Conservation (phyloP, 2,797 vertebrate species). For the Xerus rutilus region DNA sequence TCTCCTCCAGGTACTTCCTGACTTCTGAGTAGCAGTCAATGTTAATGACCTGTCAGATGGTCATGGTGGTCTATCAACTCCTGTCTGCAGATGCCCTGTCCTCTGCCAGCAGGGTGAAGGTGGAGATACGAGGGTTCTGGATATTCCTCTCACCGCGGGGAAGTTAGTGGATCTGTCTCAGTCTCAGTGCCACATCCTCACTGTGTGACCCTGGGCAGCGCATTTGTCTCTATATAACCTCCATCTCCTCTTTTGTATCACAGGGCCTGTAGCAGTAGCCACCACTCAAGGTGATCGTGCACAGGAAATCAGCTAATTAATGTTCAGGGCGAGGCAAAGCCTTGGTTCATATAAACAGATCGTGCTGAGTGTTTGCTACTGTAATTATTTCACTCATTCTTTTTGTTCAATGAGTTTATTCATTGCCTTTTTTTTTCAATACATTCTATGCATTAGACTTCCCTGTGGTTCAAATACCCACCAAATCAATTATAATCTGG, state of each 20-base stretch:
- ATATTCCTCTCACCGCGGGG: background rate
- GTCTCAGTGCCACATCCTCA: background rate
- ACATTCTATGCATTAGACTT: conserved; percentile 9
- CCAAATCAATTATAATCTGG: background rate
- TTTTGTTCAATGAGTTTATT: conserved; percentile 51
- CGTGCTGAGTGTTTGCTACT: background rate
- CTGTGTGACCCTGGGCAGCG: background rate
- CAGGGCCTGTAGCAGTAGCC: background rate
- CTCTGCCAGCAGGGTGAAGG: background rate
- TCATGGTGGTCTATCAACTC: fast-evolving
- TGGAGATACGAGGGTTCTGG: background rate
- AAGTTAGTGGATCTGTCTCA: background rate
- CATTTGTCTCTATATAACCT: background rate
- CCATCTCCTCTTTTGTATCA: background rate
- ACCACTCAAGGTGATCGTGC: fast-evolving
- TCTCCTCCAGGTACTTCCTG: background rate
- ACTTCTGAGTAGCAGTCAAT: background rate
- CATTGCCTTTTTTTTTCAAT: background rate
- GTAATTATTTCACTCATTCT: conserved; percentile 18
- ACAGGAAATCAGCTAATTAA: background rate
- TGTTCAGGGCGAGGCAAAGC: background rate
- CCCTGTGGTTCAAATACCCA: conserved; percentile 14
- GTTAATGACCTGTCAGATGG: background rate
- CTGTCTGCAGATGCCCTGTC: fast-evolving
- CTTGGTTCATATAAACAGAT: background rate